Base-by-base conservation (phyloP, 1,140 invertebrate genomes). In the Eumaeus atala region DNA sequence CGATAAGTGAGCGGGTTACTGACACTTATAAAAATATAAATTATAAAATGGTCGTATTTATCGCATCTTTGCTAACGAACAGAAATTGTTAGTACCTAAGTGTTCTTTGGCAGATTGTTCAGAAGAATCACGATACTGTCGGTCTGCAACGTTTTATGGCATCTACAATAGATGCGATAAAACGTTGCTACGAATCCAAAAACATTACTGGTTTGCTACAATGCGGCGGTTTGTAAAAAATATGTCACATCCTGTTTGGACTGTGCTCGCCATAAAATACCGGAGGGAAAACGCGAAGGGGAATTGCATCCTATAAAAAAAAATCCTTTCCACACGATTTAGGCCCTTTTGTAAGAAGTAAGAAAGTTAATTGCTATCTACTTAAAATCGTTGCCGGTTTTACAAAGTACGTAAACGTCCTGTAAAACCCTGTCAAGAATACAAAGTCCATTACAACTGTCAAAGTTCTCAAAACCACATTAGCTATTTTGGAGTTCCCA, bases 151-250 rank as follows among this genome's bases (percentile, higher is more conserved):
- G n/a, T n/a, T n/a, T n/a, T n/a, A n/a, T n/a, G n/a, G n/a, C n/a
- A n/a, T n/a, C n/a, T n/a, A n/a, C n/a, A 77, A 65, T 44, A 69
- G 64, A 0, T 58, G 69, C n/a, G 71, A 76, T 8, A 78, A 74
- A 56, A 78, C 67, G 0, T 36, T 76, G 8, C 10, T 63, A 21
- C 63, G 66, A 4, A 53, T 80, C 8, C 55, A 51, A 9, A 51
- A 67, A 40, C 36, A 54, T 28, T 28, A 2, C 75, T 86, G 71
- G 77, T 83, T 82, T 28, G 64, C 66, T 0, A 66, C 55, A 18
- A 62, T 62, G 60, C 51, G 60, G 8, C 34, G 48, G 14, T 62
- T 62, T n/a, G 59, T 72, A 3, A 68, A 75, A 51, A 67, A 48
- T 62, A 66, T 18, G 60, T 66, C 8, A 8, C 36, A 0, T 48